These are phyloP conservation scores for Gymnopithys bicolor DNA, from an alignment of 2,797 vertebrate genomes.

Conservation along the genomic window DNA sequence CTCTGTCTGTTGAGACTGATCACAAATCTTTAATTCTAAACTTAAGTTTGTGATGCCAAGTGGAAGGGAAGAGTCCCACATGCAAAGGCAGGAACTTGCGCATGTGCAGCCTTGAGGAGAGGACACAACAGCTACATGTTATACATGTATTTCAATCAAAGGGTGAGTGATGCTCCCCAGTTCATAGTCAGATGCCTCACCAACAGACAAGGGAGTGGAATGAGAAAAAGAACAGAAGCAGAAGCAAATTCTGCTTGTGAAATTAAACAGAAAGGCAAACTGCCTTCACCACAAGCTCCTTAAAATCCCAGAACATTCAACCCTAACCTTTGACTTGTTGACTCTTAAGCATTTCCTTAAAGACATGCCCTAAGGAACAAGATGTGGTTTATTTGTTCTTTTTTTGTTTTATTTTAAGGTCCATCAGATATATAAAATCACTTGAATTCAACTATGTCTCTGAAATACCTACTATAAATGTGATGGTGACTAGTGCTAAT, in stretches of 20 bases:
- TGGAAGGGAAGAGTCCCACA: neutral
- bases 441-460: neutral
- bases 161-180: neutral
- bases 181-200: neutral
- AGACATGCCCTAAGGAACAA: neutral
- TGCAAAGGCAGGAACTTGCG: neutral
- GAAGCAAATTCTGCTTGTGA: neutral
- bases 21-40: neutral
- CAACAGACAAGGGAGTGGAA: neutral
- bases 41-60: neutral
- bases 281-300: neutral
- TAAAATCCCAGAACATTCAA: constrained; percentile 49
- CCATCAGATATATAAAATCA: neutral
- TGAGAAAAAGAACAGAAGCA: neutral
- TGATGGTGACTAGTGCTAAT: neutral
- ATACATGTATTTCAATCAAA: neutral
- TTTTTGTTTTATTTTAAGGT: neutral
- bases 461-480: neutral
- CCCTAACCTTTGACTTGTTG: constrained; percentile 2
- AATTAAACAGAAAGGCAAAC: constrained; percentile 18
- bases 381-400: neutral
- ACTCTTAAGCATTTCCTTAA: neutral
- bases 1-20: neutral
- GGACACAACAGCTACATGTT: neutral
- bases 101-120: neutral